Evolutionary conservation across 2,797 vertebrate genomes (phyloP), one percentile per base, ranked within the genome.

Genomic region (Chlorospingus semifuscus): DNA sequence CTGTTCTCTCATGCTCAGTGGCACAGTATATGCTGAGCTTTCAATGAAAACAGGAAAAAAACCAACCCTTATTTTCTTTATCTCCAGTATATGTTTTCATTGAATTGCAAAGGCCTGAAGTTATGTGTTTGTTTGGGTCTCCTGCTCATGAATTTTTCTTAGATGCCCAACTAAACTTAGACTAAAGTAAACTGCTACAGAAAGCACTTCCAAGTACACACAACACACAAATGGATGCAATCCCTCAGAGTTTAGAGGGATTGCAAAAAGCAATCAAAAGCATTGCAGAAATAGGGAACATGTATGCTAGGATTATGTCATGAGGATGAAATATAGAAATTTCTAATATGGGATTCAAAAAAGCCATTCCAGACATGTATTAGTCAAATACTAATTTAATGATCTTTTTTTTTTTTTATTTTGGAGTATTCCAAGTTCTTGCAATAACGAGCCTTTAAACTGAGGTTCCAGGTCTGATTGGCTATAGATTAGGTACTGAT

Each of bases 21-120:
- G 47, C 41, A 52, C n/a, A 72, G 26, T 32, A 79, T 56, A 74
- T 89, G 88, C 96, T 95, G 96, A 96, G 78, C 60, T 90, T 90
- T 93, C 83, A 92, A 34, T 39, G 66, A 95, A 95, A 95, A 94
- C 77, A 95, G 77, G 63, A 63, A 88, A 82, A 76, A 90, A 57
- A 0, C 0, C 46, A 70, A 39, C 36, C 3, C 15, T 53, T 93
- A 66, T 81, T 94, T 91, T 26, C 44, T 95, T 85, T 82, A 71
- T 37, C 26, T 49, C 63, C 59, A n/a, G n/a, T 34, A 19, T 44
- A 82, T n/a, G 3, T 20, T 91, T 89, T 65, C 30, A 57, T 7
- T 53, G 14, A 83, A 81, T 56, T 70, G 59, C 63, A 87, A 59
- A 90, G 41, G 15, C 50, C 77, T 59, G 66, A 68, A 65, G 42